A percentile compares a stretch with the other conserved stretches of the same genome.
These are phyloP conservation scores for Oreochromis aureus DNA, from an alignment of 2,113 vertebrate genomes.

Conservation along the genomic window DNA sequence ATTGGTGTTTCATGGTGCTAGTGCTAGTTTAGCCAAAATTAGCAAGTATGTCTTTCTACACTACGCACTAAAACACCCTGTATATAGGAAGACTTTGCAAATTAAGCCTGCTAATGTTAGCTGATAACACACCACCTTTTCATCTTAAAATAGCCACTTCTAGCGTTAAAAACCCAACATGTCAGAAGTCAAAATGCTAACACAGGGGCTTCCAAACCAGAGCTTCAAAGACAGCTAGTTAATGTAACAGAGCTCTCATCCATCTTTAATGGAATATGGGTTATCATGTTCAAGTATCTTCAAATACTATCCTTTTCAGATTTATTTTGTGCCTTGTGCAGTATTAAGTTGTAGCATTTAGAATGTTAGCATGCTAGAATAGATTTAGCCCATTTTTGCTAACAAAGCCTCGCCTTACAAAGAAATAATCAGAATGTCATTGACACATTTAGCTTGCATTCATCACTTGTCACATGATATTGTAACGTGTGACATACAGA, in stretches of 20 bases:
- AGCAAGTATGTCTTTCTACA: background rate
- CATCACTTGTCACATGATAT: background rate
- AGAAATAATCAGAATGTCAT: background rate
- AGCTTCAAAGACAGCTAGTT: background rate
- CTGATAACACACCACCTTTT: background rate
- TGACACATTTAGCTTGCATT: background rate
- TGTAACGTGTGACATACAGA: background rate
- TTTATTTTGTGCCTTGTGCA: background rate
- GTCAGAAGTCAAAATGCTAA: background rate
- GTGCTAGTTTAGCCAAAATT: background rate
- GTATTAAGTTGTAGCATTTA: background rate
- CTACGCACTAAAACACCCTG: background rate
- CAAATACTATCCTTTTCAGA: background rate
- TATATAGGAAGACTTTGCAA: background rate
- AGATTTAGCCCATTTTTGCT: background rate
- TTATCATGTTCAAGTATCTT: background rate
- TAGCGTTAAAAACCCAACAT: background rate
- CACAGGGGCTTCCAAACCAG: background rate
- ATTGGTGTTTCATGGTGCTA: background rate
- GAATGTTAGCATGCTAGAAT: background rate
- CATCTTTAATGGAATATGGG: background rate
- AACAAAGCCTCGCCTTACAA: background rate
- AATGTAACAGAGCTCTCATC: background rate
- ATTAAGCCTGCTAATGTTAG: background rate
- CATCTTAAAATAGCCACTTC: background rate